Percentiles rank a stretch among this genome's conserved stretches.
These are phyloP conservation scores for Gryllus bimaculatus DNA, from an alignment of 1,140 invertebrate genomes.

Conservation along the genomic window DNA sequence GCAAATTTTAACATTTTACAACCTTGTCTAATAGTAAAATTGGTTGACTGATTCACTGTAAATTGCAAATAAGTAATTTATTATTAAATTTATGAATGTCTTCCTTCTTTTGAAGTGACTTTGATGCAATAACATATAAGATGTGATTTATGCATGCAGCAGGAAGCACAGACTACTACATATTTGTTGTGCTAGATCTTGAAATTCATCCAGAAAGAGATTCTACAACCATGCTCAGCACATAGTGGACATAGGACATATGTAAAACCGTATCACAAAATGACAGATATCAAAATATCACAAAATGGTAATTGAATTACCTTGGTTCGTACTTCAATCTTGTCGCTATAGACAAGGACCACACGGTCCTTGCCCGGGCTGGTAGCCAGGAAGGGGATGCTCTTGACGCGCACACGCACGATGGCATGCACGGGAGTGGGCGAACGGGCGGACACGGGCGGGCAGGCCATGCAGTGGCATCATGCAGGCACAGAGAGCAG, in stretches of 20 bases:
- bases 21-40: too few species aligned
- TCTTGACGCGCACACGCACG: slow-evolving; percentile 19
- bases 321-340: slow-evolving; percentile 46
- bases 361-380: slow-evolving; percentile 39
- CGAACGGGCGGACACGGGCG: slow-evolving; percentile 8
- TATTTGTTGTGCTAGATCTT: too few species aligned
- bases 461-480: slow-evolving; percentile 21
- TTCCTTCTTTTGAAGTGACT: neutral
- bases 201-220: too few species aligned
- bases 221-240: too few species aligned
- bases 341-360: slow-evolving; percentile 47
- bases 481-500: slow-evolving; percentile 23
- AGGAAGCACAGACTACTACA: too few species aligned
- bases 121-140: too few species aligned
- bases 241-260: too few species aligned
- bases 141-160: too few species aligned
- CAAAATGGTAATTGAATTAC: slow-evolving; percentile 29
- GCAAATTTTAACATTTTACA: too few species aligned
- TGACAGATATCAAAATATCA: neutral
- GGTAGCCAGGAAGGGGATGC: slow-evolving; percentile 26
- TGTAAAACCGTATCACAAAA: too few species aligned
- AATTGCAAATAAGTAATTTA: neutral
- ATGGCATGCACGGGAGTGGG: neutral
- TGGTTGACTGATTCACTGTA: too few species aligned
- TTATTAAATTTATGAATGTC: neutral